Base-by-base conservation (phyloP, 2,888 invertebrate genomes). In the Cabera pusaria region DNA sequence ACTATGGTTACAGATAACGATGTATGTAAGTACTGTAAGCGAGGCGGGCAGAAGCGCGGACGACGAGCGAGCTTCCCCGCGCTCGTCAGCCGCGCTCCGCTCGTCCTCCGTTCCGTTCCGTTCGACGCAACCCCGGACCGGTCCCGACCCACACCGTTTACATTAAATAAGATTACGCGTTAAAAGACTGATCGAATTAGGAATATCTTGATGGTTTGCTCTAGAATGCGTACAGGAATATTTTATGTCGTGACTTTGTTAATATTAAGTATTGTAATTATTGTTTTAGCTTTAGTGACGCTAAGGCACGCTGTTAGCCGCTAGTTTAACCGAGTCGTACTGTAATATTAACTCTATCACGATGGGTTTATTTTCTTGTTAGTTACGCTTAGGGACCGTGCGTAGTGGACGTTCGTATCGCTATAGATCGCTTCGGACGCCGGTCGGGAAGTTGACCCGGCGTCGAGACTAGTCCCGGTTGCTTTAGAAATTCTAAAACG, bases 1-100 rank as follows among this genome's bases (percentile, higher is more conserved):
- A 79, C 74, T 78, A 80, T 72, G 69, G 60, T 77, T 72, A 81
- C 72, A 72, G 64, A 75, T 75, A 74, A 70, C 62, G 63, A 72
- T 75, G n/a, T n/a, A n/a, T n/a, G n/a, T n/a, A n/a, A n/a, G n/a
- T n/a, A n/a, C n/a, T n/a, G n/a, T n/a, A n/a, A n/a, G n/a, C n/a
- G n/a, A n/a, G n/a, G n/a, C n/a, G n/a, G n/a, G n/a, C n/a, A n/a
- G n/a, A n/a, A n/a, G 62, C 57, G 72, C 66, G 74, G 78, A 54
- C 66, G 73, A 71, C 72, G 66, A 62, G 49, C 68, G 52, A 59
- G 60, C 63, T 14, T 14, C 14, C 52, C 51, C 44, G 39, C 34
- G 41, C 39, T 39, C 49, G 39, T 22, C 37, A 39, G 52, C 52
- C 43, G 49, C 45, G 46, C 56, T 42, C 53, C 42, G 54, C 54